Evolutionary conservation across 2,113 vertebrate species (phyloP), one percentile per base, ranked within the genome.

Genomic region (Illadopsis cleaveri): DNA sequence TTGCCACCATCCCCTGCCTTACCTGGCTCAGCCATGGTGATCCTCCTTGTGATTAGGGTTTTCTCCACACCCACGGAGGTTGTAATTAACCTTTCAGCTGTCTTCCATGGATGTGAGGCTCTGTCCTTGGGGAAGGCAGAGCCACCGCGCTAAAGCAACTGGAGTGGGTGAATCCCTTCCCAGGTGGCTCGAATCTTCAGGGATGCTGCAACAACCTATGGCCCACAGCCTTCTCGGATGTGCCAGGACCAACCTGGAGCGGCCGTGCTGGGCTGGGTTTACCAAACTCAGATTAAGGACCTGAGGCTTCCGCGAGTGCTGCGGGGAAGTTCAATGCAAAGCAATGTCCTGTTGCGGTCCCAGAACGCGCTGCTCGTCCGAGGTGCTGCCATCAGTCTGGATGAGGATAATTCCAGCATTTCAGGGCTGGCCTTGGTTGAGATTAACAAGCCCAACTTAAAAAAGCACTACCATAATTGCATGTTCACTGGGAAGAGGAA

Each of bases 401-500:
- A 58, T 24, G 61, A 94, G 58, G 17, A 12, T 2, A 61, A 88
- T 56, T 90, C 90, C 88, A 94, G 50, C 47, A 44, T 47, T 90
- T 68, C 85, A 61, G 61, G 81, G 90, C 47, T 19, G 30, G 44
- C 11, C 53, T 64, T 37, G 82, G 72, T 79, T 60, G 73, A 80
- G 70, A 83, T 51, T 10, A 83, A 76, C 68, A 62, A 80, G 19
- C 23, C 16, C 56, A 24, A 84, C 44, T 90, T n/a, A 53, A 86
- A 48, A 89, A 89, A 92, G 60, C 12, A 2, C 47, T 84, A 21
- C 2, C 8, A 14, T 53, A 75, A 89, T n/a, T 80, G 54, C 30
- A 21, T 20, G 25, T 57, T 76, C 53, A 21, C 68, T 93, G 82
- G 88, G 68, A 95, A 68, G 81, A 48, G 68, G 68, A 73, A 87